A percentile compares a stretch with the other conserved stretches of the same genome.
phyloP scores from a whole-genome alignment of 2,113 vertebrate genomes.

The Salvelinus alpinus region DNA sequence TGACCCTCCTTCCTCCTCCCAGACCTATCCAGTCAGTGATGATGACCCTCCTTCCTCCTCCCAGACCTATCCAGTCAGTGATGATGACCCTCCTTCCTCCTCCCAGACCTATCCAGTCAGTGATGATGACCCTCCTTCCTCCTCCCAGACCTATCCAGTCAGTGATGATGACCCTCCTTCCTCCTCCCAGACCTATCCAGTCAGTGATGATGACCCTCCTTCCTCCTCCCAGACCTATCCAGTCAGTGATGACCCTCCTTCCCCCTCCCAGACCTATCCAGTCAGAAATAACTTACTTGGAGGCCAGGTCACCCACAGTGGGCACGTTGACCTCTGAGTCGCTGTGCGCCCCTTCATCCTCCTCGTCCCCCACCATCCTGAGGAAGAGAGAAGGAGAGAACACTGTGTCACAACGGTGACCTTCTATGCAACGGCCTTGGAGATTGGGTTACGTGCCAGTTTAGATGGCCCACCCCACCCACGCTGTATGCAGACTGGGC shows the following conservation, averaged over 20 bases:
- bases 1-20: not conserved
- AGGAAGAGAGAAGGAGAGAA: conserved; percentile 17
- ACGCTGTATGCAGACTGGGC: conserved; percentile 22
- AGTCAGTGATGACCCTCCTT: no score
- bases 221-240: no score
- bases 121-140: no score
- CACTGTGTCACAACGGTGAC: conserved; percentile 26
- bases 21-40: no score
- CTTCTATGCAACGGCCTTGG: conserved; percentile 36
- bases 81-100: not conserved
- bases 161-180: no score
- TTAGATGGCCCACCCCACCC: conserved; percentile 14
- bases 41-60: no score
- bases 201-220: no score
- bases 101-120: no score
- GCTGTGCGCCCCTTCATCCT: conserved; percentile 88
- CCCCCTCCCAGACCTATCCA: no score
- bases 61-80: not conserved
- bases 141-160: no score
- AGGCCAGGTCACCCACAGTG: conserved; percentile 82
- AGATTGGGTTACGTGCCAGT: conserved; percentile 50
- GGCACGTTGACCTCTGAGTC: conserved; percentile 84
- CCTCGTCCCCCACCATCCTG: conserved; percentile 88
- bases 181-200: no score
- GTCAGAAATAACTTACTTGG: conserved; percentile 82